These are phyloP conservation scores for Agrochola lota DNA, from an alignment of 2,888 invertebrate species.

Conservation along the genomic window DNA sequence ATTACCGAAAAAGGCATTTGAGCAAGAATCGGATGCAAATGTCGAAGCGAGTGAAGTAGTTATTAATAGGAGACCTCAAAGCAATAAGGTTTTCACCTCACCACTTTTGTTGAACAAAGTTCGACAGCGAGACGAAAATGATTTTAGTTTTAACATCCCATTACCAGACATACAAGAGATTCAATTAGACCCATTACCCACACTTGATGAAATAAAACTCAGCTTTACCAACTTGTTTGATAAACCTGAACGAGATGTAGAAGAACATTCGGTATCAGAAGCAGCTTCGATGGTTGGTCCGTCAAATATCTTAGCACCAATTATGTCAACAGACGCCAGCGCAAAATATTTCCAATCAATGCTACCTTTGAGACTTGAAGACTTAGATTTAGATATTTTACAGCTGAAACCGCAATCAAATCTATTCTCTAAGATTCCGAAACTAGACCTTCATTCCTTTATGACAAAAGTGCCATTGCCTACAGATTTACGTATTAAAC, in stretches of 20 bases:
- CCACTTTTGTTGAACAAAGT: constrained; percentile 58
- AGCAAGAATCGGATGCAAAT: constrained; percentile 68
- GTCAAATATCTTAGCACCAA: constrained; percentile 58
- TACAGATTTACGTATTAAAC: constrained; percentile 72
- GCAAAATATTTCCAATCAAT: constrained; percentile 59
- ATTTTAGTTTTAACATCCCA: constrained; percentile 48
- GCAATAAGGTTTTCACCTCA: constrained; percentile 48
- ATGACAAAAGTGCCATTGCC: constrained; percentile 76
- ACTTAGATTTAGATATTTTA: constrained; percentile 73
- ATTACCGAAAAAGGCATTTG: constrained; percentile 23
- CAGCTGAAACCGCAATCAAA: constrained; percentile 68
- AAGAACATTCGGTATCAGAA: constrained; percentile 53
- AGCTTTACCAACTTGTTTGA: constrained; percentile 71
- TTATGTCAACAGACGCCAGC: constrained; percentile 71
- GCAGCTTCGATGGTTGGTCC: constrained; percentile 50
- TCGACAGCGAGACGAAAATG: constrained; percentile 59
- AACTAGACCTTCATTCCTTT: constrained; percentile 69
- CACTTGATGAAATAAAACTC: constrained; percentile 71
- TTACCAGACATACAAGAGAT: constrained; percentile 58
- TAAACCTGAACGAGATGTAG: constrained; percentile 54
- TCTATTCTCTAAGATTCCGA: constrained; percentile 64
- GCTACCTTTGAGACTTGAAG: constrained; percentile 65
- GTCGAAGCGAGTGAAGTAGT: constrained; percentile 76
- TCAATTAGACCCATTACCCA: constrained; percentile 65
- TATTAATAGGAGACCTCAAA: constrained; percentile 59